Percentiles rank a stretch among this genome's conserved stretches.
Conservation (phyloP, 2,113 vertebrate genomes). For the Oenanthe melanoleuca region DNA sequence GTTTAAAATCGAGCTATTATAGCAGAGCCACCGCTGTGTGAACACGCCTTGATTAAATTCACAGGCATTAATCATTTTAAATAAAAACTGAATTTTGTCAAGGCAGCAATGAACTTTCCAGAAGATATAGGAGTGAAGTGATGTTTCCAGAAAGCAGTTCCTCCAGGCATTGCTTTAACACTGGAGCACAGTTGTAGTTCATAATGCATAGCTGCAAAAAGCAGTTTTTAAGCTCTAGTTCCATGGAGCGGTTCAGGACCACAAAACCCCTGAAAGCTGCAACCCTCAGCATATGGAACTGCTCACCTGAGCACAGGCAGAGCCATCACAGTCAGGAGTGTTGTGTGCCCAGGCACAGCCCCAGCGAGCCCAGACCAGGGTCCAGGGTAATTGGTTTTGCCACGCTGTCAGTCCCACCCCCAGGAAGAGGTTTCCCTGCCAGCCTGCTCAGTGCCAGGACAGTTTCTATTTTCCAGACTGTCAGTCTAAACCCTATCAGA, state of each 20-base stretch:
- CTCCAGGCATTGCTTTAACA: background rate
- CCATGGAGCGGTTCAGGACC: background rate
- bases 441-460: conserved; percentile 3
- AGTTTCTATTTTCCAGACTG: conserved; percentile 35
- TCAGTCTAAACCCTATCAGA: conserved; percentile 34
- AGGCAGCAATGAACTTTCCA: conserved; percentile 58
- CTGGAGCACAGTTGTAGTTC: background rate
- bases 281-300: background rate
- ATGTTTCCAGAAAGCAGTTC: conserved; percentile 28
- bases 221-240: background rate
- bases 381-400: background rate
- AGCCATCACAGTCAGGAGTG: background rate
- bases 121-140: conserved; percentile 9
- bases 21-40: background rate
- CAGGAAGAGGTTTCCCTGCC: conserved; percentile 18
- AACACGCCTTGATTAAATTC: conserved; percentile 61
- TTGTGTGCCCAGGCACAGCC: background rate
- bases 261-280: background rate
- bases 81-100: conserved; percentile 62
- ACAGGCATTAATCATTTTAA: conserved; percentile 69
- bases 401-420: background rate
- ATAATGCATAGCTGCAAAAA: background rate
- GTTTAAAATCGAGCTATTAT: conserved; percentile 38
- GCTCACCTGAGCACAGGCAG: background rate
- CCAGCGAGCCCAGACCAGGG: rapidly evolving